These are phyloP conservation scores for Xylocopa sonorina DNA, from an alignment of 1,140 invertebrate genomes.

Conservation along the genomic window DNA sequence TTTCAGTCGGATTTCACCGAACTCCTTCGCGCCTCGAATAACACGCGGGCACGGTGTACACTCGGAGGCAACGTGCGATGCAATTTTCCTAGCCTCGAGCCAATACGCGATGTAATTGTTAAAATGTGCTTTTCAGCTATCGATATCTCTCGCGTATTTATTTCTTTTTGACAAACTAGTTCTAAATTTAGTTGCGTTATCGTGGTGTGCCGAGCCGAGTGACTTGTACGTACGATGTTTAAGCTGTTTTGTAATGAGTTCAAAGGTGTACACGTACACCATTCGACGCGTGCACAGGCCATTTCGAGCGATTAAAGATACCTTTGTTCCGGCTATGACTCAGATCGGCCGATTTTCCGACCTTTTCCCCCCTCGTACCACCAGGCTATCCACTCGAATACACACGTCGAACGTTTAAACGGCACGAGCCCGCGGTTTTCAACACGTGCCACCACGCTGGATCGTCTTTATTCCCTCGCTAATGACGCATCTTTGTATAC, in stretches of 20 bases:
- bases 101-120: too few relatives aligned
- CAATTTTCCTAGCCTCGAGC: too few relatives aligned
- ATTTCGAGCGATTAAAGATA: slow-evolving; percentile 30
- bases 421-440: neutral
- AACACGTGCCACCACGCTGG: slow-evolving; percentile 23
- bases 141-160: too few relatives aligned
- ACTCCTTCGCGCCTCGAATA: too few relatives aligned
- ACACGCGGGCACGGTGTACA: too few relatives aligned
- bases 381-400: too few relatives aligned
- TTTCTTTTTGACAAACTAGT: neutral
- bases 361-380: slow-evolving; percentile 2
- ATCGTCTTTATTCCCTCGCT: slow-evolving; percentile 44
- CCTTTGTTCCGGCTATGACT: slow-evolving; percentile 42
- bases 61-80: too few relatives aligned
- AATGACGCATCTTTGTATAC: slow-evolving; percentile 31
- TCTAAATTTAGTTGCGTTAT: neutral
- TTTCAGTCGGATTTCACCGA: too few relatives aligned
- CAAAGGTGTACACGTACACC: neutral
- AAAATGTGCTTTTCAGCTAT: too few relatives aligned
- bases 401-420: neutral
- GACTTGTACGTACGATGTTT: neutral
- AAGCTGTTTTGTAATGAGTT: neutral
- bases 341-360: neutral
- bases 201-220: neutral
- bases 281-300: neutral